Evolutionary conservation across 2,113 vertebrate species (phyloP).

Genomic region (Todiramphus chloris): DNA sequence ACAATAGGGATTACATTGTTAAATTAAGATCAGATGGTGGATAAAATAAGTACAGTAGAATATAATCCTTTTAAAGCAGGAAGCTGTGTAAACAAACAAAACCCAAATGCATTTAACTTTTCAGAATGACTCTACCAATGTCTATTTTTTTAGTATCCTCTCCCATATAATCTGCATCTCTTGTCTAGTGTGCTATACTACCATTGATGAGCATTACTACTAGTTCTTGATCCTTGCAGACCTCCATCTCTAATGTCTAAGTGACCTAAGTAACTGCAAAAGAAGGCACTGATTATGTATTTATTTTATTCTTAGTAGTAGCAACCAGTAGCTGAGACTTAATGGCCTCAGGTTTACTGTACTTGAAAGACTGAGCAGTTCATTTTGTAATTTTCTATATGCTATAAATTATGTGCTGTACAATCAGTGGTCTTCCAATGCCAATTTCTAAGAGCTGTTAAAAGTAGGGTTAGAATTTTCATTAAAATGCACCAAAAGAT

Average conservation of each 20-base stretch:
- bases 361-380: not conserved
- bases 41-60: not conserved
- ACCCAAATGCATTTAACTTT: not conserved
- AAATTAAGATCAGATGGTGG: not conserved
- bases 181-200: not conserved
- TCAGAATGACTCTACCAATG: not conserved
- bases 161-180: not conserved
- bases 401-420: not conserved
- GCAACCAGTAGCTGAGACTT: not conserved
- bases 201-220: not conserved
- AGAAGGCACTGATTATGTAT: not conserved
- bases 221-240: not conserved
- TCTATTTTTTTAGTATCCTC: not conserved
- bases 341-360: not conserved
- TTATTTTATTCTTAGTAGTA: not conserved
- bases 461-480: not conserved
- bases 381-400: not conserved
- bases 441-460: not conserved
- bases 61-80: not conserved
- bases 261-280: not conserved
- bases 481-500: not conserved
- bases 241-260: not conserved
- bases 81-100: not conserved
- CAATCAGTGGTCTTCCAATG: not conserved
- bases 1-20: conserved; percentile 1